Evolutionary conservation across 1,140 invertebrate genomes (phyloP).

Genomic region (Psilanteris sp.): DNA sequence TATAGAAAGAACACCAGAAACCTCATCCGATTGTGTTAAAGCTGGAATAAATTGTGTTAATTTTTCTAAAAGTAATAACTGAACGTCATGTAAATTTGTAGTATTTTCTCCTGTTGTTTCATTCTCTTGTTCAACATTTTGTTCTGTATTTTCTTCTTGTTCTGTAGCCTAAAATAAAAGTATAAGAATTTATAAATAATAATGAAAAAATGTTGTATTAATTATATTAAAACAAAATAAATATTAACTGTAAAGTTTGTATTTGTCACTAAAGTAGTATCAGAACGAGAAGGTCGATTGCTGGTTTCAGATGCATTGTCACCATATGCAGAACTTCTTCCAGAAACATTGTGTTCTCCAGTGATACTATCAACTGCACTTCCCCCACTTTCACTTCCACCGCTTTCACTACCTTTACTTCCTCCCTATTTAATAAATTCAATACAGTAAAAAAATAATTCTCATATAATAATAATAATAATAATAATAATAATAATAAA

Average conservation of each 20-base stretch:
- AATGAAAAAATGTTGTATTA: no score
- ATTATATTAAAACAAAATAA: no score
- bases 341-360: slow-evolving; percentile 90
- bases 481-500: slow-evolving; percentile 1
- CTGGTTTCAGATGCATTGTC: slow-evolving; percentile 82
- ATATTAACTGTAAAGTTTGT: slow-evolving; percentile 76
- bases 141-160: slow-evolving; percentile 70
- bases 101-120: slow-evolving; percentile 73
- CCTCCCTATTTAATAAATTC: slow-evolving; percentile 75
- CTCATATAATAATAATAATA: no score
- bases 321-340: slow-evolving; percentile 93
- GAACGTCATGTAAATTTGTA: slow-evolving; percentile 79
- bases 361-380: slow-evolving; percentile 94
- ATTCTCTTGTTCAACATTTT: slow-evolving; percentile 63
- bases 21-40: slow-evolving; percentile 77
- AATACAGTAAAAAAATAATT: no score
- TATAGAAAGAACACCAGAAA: slow-evolving; percentile 90
- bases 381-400: slow-evolving; percentile 91
- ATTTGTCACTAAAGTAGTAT: slow-evolving; percentile 81
- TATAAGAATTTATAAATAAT: no score
- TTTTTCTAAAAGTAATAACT: slow-evolving; percentile 82
- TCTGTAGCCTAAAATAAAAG: slow-evolving; percentile 68
- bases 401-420: slow-evolving; percentile 88
- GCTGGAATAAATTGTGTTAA: slow-evolving; percentile 84
- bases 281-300: slow-evolving; percentile 74